Evolutionary conservation across 2,797 vertebrate species (phyloP), one percentile per base, ranked within the genome.

Genomic region (Falco peregrinus): DNA sequence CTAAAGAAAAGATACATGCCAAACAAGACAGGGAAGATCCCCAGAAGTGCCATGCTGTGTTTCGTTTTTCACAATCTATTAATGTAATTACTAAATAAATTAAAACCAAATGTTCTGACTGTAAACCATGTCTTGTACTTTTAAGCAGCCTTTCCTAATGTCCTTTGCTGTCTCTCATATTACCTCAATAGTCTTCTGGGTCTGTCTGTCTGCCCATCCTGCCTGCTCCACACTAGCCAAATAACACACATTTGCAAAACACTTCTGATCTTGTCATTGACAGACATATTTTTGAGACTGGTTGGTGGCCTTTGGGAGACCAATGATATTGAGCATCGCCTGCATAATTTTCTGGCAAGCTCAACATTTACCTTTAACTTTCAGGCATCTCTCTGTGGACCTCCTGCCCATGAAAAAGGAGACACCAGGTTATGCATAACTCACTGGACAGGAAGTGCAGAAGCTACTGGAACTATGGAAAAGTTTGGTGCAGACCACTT

Each of bases 31-130:
- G 12, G 81, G 64, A 56, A n/a, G 88, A 90, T 92, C 76, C 93
- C 78, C 61, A 84, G 68, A 88, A 96, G 96, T 96, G 93, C 65
- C 82, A 92, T 79, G n/a, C 16, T 37, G 26, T 70, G 65, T 96
- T 95, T 91, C 79, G 48, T 96, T 98, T 97, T 95, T 94, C 60
- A 87, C 61, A 96, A 94, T 78, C 69, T 83, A 94, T 97, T 96
- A 92, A 86, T 95, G 74, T 89, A 90, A 92, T 87, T 94, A 93
- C 64, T 91, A 96, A 95, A 95, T 87, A 94, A 96, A 94, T 95
- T 85, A 95, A 97, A 95, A 45, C 24, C 31, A 59, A 93, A 47
- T 77, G 29, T 84, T 71, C 78, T 93, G 85, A 56, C 76, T 63
- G 26, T 48, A 90, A 94, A 87, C 81, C 17, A 47, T 0, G 1